Conservation (phyloP, 2,797 vertebrate species). For the Squalus acanthias region DNA sequence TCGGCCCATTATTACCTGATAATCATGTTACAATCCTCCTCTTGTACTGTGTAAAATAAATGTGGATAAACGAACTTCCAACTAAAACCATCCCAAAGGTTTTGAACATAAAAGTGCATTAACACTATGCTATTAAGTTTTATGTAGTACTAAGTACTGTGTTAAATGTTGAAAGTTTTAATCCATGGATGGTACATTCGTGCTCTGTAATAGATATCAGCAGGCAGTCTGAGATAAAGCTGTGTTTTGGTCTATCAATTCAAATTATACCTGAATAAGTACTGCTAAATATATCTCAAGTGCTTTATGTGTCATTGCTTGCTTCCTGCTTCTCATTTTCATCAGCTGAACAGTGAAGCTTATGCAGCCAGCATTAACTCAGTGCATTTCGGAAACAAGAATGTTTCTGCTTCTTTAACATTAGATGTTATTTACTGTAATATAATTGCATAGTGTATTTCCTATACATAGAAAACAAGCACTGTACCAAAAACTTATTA, state of each 20-base stretch:
- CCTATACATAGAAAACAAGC: background rate
- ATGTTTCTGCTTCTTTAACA: background rate
- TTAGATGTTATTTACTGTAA: background rate
- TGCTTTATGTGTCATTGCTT: background rate
- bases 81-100: background rate
- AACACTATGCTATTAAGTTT: background rate
- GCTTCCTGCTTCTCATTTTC: background rate
- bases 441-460: background rate
- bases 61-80: background rate
- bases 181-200: background rate
- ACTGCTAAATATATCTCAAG: background rate
- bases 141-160: too few relatives aligned
- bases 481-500: background rate
- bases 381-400: background rate
- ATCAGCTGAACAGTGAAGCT: background rate
- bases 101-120: background rate
- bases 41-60: background rate
- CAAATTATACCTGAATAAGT: background rate
- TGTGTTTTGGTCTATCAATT: background rate
- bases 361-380: background rate
- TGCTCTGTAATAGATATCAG: background rate
- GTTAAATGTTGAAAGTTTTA: background rate
- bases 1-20: background rate
- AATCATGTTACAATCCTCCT: background rate
- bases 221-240: background rate